phyloP scores from a whole-genome alignment of 2,888 invertebrate genomes.

The Drosophila algonquin region DNA sequence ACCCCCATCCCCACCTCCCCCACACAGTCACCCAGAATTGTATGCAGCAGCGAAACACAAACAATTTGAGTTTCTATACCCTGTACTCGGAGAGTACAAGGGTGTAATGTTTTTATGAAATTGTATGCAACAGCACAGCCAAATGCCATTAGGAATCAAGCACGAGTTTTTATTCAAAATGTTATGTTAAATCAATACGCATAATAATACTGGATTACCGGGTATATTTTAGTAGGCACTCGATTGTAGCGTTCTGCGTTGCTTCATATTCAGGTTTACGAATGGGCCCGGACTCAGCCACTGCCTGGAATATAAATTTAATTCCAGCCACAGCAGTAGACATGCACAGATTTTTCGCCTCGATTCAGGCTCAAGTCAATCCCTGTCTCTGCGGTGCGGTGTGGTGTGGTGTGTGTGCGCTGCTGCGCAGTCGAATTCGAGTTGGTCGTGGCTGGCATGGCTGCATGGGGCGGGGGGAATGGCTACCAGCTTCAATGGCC shows the following conservation, averaged over 20 bases:
- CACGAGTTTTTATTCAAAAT: too few species aligned
- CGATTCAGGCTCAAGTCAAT: constrained; percentile 25
- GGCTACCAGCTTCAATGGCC: constrained; percentile 69
- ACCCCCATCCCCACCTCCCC: constrained; percentile 6
- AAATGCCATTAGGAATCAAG: too few species aligned
- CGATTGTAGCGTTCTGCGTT: background rate
- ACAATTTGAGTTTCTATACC: constrained; percentile 36
- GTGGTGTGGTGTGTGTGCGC: constrained; percentile 26
- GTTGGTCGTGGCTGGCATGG: constrained; percentile 23
- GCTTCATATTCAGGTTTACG: background rate
- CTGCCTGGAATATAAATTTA: constrained; percentile 77
- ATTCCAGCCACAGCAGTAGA: constrained; percentile 52
- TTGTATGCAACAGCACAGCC: too few species aligned
- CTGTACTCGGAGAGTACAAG: background rate
- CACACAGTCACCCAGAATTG: constrained; percentile 12
- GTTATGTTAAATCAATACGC: background rate
- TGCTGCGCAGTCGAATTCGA: constrained; percentile 41
- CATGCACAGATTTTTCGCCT: constrained; percentile 60
- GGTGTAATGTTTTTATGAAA: background rate
- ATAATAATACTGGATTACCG: background rate
- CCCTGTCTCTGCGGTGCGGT: constrained; percentile 11
- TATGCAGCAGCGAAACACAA: constrained; percentile 26
- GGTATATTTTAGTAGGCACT: background rate
- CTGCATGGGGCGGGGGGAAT: constrained; percentile 29
- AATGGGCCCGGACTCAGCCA: constrained; percentile 22